Evolutionary conservation across 2,888 invertebrate genomes (phyloP), one percentile per base, ranked within the genome.

Genomic region (Hirtodrosophila alboralis): DNA sequence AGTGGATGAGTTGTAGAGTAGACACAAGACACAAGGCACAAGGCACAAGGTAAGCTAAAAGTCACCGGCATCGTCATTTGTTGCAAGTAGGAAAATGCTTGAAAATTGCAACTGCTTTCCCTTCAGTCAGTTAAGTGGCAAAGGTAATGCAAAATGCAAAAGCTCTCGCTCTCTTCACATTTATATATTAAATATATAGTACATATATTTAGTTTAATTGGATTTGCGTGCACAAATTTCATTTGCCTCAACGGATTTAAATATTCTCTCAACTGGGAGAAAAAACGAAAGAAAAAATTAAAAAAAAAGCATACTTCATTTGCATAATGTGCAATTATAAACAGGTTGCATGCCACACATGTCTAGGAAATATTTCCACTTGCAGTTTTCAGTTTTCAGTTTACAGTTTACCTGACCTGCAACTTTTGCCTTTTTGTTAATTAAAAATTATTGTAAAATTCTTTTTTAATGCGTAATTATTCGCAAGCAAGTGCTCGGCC

Each of bases 361-460:
- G 14, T 6, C 28, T 31, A 49, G 33, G 3, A 18, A 51, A 37
- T 31, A 21, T 53, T 21, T 60, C 1, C 57, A 44, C 33, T 31
- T 41, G 54, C 54, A 7, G 13, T 58, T n/a, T n/a, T n/a, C n/a
- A n/a, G n/a, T n/a, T n/a, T n/a, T n/a, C n/a, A n/a, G n/a, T n/a
- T n/a, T n/a, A n/a, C n/a, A n/a, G 58, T 43, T 40, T 21, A 48
- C 52, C 28, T 49, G 36, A 57, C 65, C 51, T 65, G 64, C 47
- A 33, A 28, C 44, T 52, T 57, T 23, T 52, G 41, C 21, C 21
- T 48, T 63, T 68, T 77, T 77, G 75, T 84, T 79, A 79, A 79
- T 81, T 81, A 83, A 81, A 85, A 85, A 79, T 81, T 71, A 85
- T 81, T 81, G 76, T 79, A 83, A 73, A n/a, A n/a, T n/a, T n/a